Evolutionary conservation across 1,140 invertebrate species (phyloP), one percentile per base, ranked within the genome.

Genomic region (Octopus bimaculoides): DNA sequence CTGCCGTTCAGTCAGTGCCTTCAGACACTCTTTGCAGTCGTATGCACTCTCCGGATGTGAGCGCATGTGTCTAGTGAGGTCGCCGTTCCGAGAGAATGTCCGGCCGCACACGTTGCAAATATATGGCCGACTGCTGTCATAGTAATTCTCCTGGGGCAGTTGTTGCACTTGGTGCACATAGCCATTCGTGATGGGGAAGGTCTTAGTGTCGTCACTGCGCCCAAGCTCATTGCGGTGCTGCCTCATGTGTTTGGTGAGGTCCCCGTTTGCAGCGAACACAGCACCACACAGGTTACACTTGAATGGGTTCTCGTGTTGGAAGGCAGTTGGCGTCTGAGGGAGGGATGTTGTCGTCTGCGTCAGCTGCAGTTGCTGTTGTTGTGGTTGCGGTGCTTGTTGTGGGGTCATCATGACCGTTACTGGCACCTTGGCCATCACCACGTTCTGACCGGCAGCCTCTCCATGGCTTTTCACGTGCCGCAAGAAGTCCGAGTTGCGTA

Each of bases 1-100:
- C 77, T 93, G 92, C 12, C 92, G 90, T 9, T 93, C 93, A 84
- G 92, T 92, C 90, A 96, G 97, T 71, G 95, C 96, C 89, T 96
- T 97, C 77, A 71, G 71, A 78, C 81, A 82, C 73, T 78, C 41
- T 17, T 10, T 71, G 74, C 81, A 82, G 26, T 20, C 41, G 12
- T 96, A 96, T 4, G 96, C 95, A 4, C 93, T 91, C 80, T 94
- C 93, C 41, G 71, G 41, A 82, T 53, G 81, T 56, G n/a, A 71
- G 54, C 79, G 61, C 73, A 56, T 75, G 41, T 79, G 79, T 53
- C 26, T 55, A 14, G 53, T 82, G 12, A 83, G 69, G 75, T 81
- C 78, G 10, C 74, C 79, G 10, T 61, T 79, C 20, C 54, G 54
- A 54, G 52, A 53, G 56, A 81, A 81, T 1, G 80, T 12, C 20